Evolutionary conservation across 2,888 invertebrate species (phyloP), one percentile per base, ranked within the genome.

Genomic region (Halictus quadricinctus): DNA sequence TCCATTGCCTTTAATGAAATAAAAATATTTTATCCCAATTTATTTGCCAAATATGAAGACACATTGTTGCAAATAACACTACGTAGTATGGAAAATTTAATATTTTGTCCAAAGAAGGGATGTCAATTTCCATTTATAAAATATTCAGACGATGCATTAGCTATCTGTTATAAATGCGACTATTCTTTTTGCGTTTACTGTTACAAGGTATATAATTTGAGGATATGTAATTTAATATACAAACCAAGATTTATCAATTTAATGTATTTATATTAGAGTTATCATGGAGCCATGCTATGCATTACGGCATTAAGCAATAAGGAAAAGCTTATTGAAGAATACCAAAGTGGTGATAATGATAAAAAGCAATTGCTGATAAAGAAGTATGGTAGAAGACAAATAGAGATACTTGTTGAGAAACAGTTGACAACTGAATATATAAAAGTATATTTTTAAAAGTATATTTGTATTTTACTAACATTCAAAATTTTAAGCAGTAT

Each of bases 121-220:
- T 93, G 93, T 50, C 90, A 90, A 73, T 88, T 83, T 87, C 90
- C 92, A 8, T 90, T 91, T 12, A 76, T 88, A 21, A 85, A 78
- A 15, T 85, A 90, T n/a, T 29, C n/a, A 0, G 89, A 88, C 6
- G 91, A 91, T 15, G 86, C 79, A 25, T 87, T 92, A 15, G 91
- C 91, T 0, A 88, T 80, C 66, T 93, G 93, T 70, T 76, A 81
- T 1, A 81, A 73, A 18, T 93, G 93, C 73, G 76, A 87, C 7
- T 91, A 93, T 72, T 87, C 87, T 73, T 93, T 93, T 83, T 93
- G 93, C 78, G 66, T 77, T 72, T 92, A 84, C 74, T 93, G 93
- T 72, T 85, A 79, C 48, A 93, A 93, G 91, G 93, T 93, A 88
- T 43, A 12, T 48, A 15, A 48, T 64, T 8, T n/a, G 3, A 54